Evolutionary conservation across 92 coral and sea anemone species (phyloP), one percentile per base, ranked within the genome.

Genomic region (Bergia puertoricense): DNA sequence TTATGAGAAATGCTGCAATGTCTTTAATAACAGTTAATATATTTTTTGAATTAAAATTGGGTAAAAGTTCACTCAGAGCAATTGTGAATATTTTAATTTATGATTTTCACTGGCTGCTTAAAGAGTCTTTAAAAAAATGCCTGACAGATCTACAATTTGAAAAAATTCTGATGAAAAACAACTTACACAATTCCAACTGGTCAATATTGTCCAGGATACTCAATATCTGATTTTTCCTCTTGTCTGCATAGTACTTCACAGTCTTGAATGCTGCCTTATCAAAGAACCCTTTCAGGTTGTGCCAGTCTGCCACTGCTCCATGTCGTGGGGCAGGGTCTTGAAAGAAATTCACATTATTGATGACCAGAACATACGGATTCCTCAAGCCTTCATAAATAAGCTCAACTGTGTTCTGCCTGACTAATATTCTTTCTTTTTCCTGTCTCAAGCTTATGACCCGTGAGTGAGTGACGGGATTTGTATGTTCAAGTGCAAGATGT

Each of bases 351-450:
- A 95, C 94, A 50, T 97, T 97, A 91, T 92, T 93, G 43, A 97
- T 94, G 40, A 97, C 87, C 18, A 97, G 44, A 45, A 96, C 91
- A 74, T 89, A 95, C 0, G 99, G 99, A 90, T 97, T 93, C 84
- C 81, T 85, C 66, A 95, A 46, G 22, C 98, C 96, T 38, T 95
- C 93, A 77, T 95, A 95, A 30, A 82, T 73, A 43, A 77, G 86
- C 36, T 40, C 86, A 30, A 67, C 45, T 42, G 86, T 82, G 46
- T 82, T 82, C 73, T 82, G 86, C n/a, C 54, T 45, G 8, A n/a
- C 73, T 43, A 82, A 22, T 43, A 30, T 30, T 3, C 16, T 44
- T 30, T 82, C 59, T 4, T 43, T 77, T 77, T 77, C 22, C 51
- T 82, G 74, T 30, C 51, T 81, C 36, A 59, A 40, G 46, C 74